phyloP scores from a whole-genome alignment of 1,140 invertebrate species.

The Tyrophagus putrescentiae region DNA sequence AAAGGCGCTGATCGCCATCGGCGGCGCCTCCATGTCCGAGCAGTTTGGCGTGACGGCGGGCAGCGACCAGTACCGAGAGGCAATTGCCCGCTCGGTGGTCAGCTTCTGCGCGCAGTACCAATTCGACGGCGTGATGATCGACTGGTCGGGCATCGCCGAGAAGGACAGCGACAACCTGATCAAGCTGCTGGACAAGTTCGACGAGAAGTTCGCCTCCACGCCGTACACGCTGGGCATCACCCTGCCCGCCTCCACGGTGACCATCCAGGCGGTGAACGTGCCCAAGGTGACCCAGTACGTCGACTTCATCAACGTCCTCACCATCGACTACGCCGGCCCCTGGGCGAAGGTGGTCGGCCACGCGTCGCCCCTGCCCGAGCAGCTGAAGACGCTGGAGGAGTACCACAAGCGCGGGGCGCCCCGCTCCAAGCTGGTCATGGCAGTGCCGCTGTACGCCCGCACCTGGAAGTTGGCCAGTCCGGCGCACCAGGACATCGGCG shows the following conservation, averaged over 20 bases:
- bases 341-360: conserved; percentile 14
- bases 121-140: conserved; percentile 20
- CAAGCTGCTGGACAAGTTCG: conserved; percentile 17
- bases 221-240: conserved; percentile 10
- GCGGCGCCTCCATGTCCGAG: conserved; percentile 13
- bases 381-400: conserved; percentile 14
- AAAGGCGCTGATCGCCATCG: conserved; percentile 19
- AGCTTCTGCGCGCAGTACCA: not conserved
- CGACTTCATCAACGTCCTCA: conserved; percentile 19
- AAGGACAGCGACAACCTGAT: conserved; percentile 15
- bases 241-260: not conserved
- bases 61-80: conserved; percentile 8
- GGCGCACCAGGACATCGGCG: conserved; percentile 1
- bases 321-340: conserved; percentile 11
- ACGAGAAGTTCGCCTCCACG: conserved; percentile 16
- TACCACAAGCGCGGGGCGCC: conserved; percentile 15
- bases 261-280: conserved; percentile 11
- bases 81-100: conserved; percentile 14
- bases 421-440: conserved; percentile 14
- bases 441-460: conserved; percentile 14
- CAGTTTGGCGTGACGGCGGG: conserved; percentile 10
- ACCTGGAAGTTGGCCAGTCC: conserved; percentile 3
- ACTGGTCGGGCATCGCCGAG: conserved; percentile 8
- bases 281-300: conserved; percentile 9
- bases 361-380: conserved; percentile 15